Percentiles rank a stretch among this genome's conserved stretches.
Evolutionary conservation across 2,888 invertebrate species (phyloP).

Genomic region (Nephrotoma appendiculata): DNA sequence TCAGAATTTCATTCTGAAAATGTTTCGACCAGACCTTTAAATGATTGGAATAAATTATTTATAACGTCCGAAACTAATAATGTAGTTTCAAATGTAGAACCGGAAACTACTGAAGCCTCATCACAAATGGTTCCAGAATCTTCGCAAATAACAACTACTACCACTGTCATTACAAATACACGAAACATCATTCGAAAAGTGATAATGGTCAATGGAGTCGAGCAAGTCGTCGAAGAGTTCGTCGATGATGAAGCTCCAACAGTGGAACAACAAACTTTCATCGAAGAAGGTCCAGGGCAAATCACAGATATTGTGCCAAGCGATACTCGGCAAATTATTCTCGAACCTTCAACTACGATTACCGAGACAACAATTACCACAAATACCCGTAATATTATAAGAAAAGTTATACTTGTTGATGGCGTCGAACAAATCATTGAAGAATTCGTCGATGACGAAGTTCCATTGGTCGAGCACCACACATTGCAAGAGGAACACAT

Average conservation of each 20-base stretch:
- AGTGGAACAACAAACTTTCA: not conserved
- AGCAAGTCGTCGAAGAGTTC: conserved; percentile 68
- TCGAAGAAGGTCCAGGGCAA: not conserved
- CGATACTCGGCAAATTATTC: not conserved
- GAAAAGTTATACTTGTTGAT: not conserved
- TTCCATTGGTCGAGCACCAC: not conserved
- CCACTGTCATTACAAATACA: conserved; percentile 47
- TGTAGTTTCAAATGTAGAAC: not conserved
- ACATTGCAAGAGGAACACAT: not conserved
- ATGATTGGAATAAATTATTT: not conserved
- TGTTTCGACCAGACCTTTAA: not conserved
- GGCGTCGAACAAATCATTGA: not conserved
- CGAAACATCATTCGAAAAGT: conserved; percentile 60
- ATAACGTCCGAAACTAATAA: not conserved
- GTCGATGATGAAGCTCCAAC: conserved; percentile 41
- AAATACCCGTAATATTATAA: not conserved
- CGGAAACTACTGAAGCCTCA: too few relatives aligned
- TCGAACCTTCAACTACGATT: not conserved
- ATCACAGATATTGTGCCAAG: not conserved
- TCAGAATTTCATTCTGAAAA: not conserved
- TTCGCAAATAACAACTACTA: not conserved
- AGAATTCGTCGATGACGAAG: not conserved
- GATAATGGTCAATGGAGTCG: conserved; percentile 68
- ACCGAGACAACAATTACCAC: not conserved
- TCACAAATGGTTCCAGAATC: not conserved